Base-by-base conservation (phyloP, 2,888 invertebrate genomes). In the Megalurothrips usitatus region DNA sequence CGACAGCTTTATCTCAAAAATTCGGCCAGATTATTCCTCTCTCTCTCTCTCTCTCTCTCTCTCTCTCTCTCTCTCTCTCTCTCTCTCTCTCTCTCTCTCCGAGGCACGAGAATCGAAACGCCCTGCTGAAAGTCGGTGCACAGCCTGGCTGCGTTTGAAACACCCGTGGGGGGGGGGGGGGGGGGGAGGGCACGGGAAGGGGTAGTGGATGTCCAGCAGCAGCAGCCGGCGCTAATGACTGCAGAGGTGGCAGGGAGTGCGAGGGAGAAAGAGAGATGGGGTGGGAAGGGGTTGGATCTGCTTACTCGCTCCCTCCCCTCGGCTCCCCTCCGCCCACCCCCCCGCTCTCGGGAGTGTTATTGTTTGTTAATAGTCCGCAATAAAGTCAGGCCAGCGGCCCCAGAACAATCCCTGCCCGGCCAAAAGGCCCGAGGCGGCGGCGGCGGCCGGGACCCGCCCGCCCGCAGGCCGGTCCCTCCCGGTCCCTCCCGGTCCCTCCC, bases 281-380 rank as follows among this genome's bases (percentile, higher is more conserved):
- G 9, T 19, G 68, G n/a, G 68, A 12, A 26, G 68, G 23, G 68
- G 68, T 26, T 12, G 68, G 68, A 75, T 75, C 26, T 75, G 19
- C 58, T 58, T 58, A 58, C 58, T 58, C 58, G 17, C 58, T 17
- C 10, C 68, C 68, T 26, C 68, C 23, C 68, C 68, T 19, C 68
- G 23, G 23, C 68, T 58, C 14, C 58, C 17, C 58, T 12, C 52
- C 52, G 19, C 68, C 68, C 23, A 11, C n/a, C 68, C 68, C 23
- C 52, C 52, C 52, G 12, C n/a, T 52, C 52, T 52, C 58, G 17
- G 34, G 58, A 26, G 68, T 75, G 68, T 75, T 75, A 75, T 75
- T 75, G 68, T 75, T 75, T 75, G 68, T 75, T 75, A 75, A 75
- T 75, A 75, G 68, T 75, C 68, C 68, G 68, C 68, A 75, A 75